Conservation (phyloP, 2,797 vertebrate species). For the Manis crassicaudata region DNA sequence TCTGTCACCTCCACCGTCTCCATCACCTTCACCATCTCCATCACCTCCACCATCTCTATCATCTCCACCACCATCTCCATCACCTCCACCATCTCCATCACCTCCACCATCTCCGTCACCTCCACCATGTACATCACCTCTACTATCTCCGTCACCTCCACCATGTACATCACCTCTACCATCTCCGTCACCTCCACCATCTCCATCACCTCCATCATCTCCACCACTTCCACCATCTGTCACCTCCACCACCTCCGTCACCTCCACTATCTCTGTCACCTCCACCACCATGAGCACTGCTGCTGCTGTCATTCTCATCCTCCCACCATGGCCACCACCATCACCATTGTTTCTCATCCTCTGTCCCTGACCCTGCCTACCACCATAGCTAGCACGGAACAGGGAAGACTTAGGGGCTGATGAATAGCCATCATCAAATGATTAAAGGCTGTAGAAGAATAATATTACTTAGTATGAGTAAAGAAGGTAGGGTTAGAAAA, state of each 20-base stretch:
- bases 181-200: too few relatives aligned
- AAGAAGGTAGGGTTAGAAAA: constrained; percentile 24
- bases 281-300: not conserved
- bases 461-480: not conserved
- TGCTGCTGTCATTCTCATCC: not conserved
- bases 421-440: not conserved
- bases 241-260: not conserved
- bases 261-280: not conserved
- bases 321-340: too few relatives aligned
- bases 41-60: not conserved
- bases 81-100: too few relatives aligned
- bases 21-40: too few relatives aligned
- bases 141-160: too few relatives aligned
- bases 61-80: too few relatives aligned
- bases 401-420: not conserved
- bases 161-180: not conserved
- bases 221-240: not conserved
- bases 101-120: not conserved
- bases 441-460: not conserved
- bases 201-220: too few relatives aligned
- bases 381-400: not conserved
- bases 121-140: not conserved
- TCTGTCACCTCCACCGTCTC: too few relatives aligned
- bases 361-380: not conserved
- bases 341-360: not conserved